phyloP scores from a whole-genome alignment of 2,888 invertebrate genomes.

The Hydrotaea diabolus region DNA sequence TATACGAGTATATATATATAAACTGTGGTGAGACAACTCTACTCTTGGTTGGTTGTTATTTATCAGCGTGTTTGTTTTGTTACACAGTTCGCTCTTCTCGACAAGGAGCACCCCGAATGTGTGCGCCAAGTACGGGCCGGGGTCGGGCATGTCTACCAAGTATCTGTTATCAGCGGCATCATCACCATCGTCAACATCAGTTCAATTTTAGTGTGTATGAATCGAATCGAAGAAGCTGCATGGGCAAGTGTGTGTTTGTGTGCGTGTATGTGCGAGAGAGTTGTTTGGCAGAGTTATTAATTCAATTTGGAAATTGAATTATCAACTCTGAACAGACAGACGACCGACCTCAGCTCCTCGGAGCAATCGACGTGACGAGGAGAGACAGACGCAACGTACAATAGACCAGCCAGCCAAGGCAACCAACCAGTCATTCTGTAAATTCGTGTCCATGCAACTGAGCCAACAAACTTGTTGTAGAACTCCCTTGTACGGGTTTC shows the following conservation, averaged over 20 bases:
- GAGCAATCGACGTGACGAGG: too few species aligned
- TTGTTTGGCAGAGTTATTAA: constrained; percentile 44
- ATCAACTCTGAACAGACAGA: constrained; percentile 49
- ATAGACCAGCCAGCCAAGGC: constrained; percentile 13
- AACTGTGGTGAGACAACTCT: not conserved
- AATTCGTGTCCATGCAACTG: constrained; percentile 33
- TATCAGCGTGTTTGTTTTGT: constrained; percentile 14
- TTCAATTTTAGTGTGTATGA: not conserved
- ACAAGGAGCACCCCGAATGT: not conserved
- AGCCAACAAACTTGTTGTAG: constrained; percentile 31
- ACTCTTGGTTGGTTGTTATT: not conserved
- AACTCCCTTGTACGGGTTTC: constrained; percentile 31
- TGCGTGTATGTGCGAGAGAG: constrained; percentile 30
- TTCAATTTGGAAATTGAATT: constrained; percentile 62
- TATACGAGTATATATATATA: too few species aligned
- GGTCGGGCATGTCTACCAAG: constrained; percentile 20
- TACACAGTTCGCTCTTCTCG: not conserved
- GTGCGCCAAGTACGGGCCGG: not conserved
- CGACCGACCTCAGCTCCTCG: not conserved
- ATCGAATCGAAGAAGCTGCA: not conserved
- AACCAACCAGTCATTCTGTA: constrained; percentile 27
- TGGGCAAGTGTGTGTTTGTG: not conserved
- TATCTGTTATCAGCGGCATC: constrained; percentile 34
- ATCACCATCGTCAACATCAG: constrained; percentile 6
- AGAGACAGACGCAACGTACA: constrained; percentile 12